Evolutionary conservation across 2,888 invertebrate genomes (phyloP).

Genomic region (Danaus chrysippus): DNA sequence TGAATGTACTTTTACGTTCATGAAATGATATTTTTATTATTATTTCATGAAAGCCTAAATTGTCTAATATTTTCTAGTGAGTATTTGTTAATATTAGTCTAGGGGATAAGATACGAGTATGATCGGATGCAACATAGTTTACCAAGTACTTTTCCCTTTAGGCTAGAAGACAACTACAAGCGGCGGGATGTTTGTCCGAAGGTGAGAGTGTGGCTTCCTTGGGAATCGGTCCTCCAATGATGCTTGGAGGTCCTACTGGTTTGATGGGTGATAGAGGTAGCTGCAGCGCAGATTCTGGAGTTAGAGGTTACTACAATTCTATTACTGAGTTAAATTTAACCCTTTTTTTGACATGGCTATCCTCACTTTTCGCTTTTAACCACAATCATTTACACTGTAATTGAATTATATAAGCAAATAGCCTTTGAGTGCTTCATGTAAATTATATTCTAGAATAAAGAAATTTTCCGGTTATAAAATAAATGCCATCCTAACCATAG

Average conservation of each 20-base stretch:
- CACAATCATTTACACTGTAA: no score
- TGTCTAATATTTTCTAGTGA: no score
- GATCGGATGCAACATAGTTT: neutral
- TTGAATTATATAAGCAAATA: no score
- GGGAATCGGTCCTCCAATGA: conserved; percentile 81
- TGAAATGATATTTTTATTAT: no score
- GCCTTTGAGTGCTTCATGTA: no score
- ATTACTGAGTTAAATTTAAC: neutral
- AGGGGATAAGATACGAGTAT: no score
- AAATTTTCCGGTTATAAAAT: no score
- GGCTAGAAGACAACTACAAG: conserved; percentile 86
- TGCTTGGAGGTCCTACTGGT: conserved; percentile 75
- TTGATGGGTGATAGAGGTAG: conserved; percentile 85
- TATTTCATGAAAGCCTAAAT: no score
- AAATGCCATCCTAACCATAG: neutral
- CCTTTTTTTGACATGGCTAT: neutral
- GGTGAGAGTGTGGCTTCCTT: conserved; percentile 89
- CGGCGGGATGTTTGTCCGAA: conserved; percentile 89
- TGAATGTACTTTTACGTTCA: no score
- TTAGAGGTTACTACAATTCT: conserved; percentile 75
- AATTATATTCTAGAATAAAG: no score
- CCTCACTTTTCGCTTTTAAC: no score
- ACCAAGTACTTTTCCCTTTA: conserved; percentile 37
- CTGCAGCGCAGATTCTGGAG: conserved; percentile 92
- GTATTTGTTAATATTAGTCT: no score